Conservation (phyloP, 2,888 invertebrate genomes). For the Drosophila demipolita region DNA sequence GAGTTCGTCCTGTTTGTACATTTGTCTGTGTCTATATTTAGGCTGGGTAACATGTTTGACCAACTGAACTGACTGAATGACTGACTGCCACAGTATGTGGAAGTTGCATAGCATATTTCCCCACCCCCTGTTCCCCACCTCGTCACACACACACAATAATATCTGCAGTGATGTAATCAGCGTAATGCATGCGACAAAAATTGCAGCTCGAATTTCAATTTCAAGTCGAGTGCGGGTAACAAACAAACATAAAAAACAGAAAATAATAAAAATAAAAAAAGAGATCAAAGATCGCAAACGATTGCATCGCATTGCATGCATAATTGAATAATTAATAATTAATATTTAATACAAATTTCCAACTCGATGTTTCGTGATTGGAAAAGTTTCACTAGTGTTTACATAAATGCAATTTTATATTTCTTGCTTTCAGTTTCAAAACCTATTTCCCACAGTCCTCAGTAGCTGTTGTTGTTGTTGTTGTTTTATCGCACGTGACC, state of each 20-base stretch:
- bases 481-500: constrained; percentile 70
- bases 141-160: constrained; percentile 3
- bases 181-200: constrained; percentile 78
- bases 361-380: neutral
- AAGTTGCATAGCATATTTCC: constrained; percentile 45
- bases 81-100: constrained; percentile 76
- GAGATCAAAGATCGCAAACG: constrained; percentile 64
- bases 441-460: constrained; percentile 48
- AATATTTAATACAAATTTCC: constrained; percentile 43
- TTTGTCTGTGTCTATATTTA: constrained; percentile 74
- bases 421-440: constrained; percentile 40
- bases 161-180: constrained; percentile 72
- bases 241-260: constrained; percentile 12
- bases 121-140: neutral
- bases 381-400: constrained; percentile 52
- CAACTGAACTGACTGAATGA: constrained; percentile 80
- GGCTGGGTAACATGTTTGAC: constrained; percentile 75
- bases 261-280: constrained; percentile 23
- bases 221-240: constrained; percentile 38
- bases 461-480: constrained; percentile 27
- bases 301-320: constrained; percentile 74
- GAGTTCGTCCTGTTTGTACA: constrained; percentile 67
- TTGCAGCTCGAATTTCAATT: constrained; percentile 76
- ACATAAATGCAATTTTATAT: constrained; percentile 48
- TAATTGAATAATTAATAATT: constrained; percentile 66